A percentile compares a stretch with the other conserved stretches of the same genome.
These are phyloP conservation scores for Spilarctia lutea DNA, from an alignment of 2,888 invertebrate species.

Conservation along the genomic window DNA sequence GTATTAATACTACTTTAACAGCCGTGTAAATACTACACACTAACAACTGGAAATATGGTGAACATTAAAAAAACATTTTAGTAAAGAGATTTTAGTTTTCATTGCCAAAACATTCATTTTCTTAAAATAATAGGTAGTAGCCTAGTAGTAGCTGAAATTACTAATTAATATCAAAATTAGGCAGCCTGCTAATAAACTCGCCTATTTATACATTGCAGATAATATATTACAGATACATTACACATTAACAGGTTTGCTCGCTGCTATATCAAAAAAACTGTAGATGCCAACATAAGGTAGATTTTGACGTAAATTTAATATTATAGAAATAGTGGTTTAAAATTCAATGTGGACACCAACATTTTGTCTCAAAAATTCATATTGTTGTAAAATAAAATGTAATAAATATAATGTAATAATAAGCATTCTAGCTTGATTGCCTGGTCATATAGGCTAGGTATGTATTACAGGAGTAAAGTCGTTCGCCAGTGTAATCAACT, in stretches of 20 bases:
- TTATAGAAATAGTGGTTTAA: too few relatives aligned
- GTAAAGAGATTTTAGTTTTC: neutral
- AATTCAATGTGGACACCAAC: too few relatives aligned
- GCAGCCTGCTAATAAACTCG: neutral
- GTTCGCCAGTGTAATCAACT: neutral
- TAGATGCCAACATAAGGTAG: neutral
- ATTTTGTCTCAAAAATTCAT: neutral
- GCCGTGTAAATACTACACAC: neutral
- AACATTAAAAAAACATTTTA: neutral
- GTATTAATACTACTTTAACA: slow-evolving; percentile 13
- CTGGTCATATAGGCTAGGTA: too few relatives aligned
- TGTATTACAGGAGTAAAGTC: neutral
- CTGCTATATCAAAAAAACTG: neutral
- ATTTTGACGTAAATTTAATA: neutral
- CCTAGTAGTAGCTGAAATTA: too few relatives aligned
- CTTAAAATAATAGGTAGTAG: neutral
- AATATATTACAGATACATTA: neutral
- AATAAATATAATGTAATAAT: neutral
- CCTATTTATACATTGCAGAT: neutral
- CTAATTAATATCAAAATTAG: neutral
- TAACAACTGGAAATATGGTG: neutral
- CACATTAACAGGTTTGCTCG: neutral
- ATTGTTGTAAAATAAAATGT: neutral
- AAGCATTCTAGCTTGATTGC: too few relatives aligned
- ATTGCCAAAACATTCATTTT: neutral